These are phyloP conservation scores for Idaea straminata DNA, from an alignment of 2,888 invertebrate genomes.

Conservation along the genomic window DNA sequence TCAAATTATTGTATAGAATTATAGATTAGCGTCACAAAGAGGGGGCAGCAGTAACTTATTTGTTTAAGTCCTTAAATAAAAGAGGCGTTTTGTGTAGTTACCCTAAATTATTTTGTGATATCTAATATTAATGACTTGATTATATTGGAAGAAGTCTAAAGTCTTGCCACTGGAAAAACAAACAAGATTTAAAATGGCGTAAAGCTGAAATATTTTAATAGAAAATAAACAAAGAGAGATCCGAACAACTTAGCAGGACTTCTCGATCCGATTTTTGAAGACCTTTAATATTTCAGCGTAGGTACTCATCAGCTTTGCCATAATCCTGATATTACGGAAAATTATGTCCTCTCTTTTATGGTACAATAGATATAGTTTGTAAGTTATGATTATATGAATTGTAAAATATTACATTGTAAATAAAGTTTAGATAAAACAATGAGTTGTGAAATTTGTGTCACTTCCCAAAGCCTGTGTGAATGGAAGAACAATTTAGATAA, in stretches of 20 bases:
- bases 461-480: conserved; percentile 58
- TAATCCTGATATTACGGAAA: conserved; percentile 33
- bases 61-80: conserved; percentile 20
- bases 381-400: conserved; percentile 65
- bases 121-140: conserved; percentile 44
- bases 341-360: conserved; percentile 13
- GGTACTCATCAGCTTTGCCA: conserved; percentile 8
- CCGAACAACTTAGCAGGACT: background rate
- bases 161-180: conserved; percentile 37
- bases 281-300: background rate
- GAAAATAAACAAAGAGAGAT: background rate
- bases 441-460: conserved; percentile 53
- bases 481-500: conserved; percentile 39
- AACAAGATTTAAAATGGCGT: conserved; percentile 17
- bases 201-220: conserved; percentile 1
- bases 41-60: background rate
- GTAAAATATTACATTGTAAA: conserved; percentile 78
- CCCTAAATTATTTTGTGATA: conserved; percentile 78
- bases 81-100: conserved; percentile 67
- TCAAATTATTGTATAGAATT: background rate
- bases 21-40: background rate
- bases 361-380: conserved; percentile 61
- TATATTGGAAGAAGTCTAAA: conserved; percentile 38
- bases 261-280: background rate
- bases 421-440: conserved; percentile 70